Conservation (phyloP, 1,140 invertebrate genomes). For the Teleopsis dalmanni region DNA sequence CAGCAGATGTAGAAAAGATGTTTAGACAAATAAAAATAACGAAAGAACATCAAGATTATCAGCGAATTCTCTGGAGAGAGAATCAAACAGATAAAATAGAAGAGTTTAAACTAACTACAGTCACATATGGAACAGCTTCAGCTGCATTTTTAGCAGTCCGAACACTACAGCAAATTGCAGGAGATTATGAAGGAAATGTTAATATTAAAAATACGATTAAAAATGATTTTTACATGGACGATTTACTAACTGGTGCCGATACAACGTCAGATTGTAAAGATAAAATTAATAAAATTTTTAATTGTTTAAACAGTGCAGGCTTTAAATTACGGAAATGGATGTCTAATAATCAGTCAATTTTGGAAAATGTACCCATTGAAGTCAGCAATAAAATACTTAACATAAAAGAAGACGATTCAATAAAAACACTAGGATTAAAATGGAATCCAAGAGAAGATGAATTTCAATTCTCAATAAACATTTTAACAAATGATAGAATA, state of each 20-base stretch:
- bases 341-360: conserved; percentile 19
- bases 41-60: neutral
- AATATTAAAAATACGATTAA: neutral
- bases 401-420: conserved; percentile 10
- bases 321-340: conserved; percentile 44
- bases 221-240: conserved; percentile 4
- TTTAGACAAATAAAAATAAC: conserved; percentile 25
- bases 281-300: conserved; percentile 9
- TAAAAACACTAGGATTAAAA: conserved; percentile 29
- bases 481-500: too few species aligned
- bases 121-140: conserved; percentile 29
- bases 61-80: conserved; percentile 3
- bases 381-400: neutral
- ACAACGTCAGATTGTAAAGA: conserved; percentile 15
- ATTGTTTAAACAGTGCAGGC: conserved; percentile 25
- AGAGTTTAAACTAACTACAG: conserved; percentile 25
- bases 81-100: conserved; percentile 15
- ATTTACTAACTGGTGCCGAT: conserved; percentile 30
- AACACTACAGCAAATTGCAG: conserved; percentile 13
- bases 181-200: neutral
- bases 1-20: conserved; percentile 35
- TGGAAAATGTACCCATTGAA: too few species aligned
- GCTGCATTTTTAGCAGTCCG: conserved; percentile 28
- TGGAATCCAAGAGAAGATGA: conserved; percentile 29
- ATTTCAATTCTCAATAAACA: conserved; percentile 16